phyloP scores from a whole-genome alignment of 2,888 invertebrate species.

The Melinaea menophilus region DNA sequence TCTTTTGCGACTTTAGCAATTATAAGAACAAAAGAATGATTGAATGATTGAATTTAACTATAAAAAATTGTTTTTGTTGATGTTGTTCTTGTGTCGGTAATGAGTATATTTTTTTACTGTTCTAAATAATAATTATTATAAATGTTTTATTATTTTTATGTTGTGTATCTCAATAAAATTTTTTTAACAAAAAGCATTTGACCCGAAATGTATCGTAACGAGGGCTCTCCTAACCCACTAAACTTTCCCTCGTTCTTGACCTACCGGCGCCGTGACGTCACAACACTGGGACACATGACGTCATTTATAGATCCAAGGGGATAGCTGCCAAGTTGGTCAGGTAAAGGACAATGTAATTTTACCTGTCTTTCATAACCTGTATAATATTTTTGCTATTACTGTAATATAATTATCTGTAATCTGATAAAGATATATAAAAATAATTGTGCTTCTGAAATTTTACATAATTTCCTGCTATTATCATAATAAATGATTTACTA shows the following conservation, averaged over 20 bases:
- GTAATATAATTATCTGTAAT: no score
- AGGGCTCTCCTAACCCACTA: conserved; percentile 10
- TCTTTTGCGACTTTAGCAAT: no score
- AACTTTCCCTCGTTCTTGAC: conserved; percentile 27
- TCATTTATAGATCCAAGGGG: conserved; percentile 13
- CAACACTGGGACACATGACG: conserved; percentile 16
- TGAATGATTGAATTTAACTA: no score
- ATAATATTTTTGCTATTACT: no score
- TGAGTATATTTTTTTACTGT: no score
- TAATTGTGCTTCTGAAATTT: not conserved
- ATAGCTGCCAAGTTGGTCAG: not conserved
- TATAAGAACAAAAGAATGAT: no score
- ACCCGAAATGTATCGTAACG: not conserved
- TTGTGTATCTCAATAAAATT: no score
- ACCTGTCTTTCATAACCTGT: no score
- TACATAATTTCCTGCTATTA: not conserved
- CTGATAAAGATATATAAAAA: not conserved
- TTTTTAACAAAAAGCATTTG: conserved; percentile 6
- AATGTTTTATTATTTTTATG: no score
- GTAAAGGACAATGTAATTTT: not conserved
- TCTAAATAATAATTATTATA: no score
- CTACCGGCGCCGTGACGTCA: conserved; percentile 16
- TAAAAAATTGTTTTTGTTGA: no score
- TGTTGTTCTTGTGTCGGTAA: no score
- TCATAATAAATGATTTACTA: not conserved